Conservation (phyloP, 2,113 vertebrate genomes). For the Cyphomyrus plagiostoma region DNA sequence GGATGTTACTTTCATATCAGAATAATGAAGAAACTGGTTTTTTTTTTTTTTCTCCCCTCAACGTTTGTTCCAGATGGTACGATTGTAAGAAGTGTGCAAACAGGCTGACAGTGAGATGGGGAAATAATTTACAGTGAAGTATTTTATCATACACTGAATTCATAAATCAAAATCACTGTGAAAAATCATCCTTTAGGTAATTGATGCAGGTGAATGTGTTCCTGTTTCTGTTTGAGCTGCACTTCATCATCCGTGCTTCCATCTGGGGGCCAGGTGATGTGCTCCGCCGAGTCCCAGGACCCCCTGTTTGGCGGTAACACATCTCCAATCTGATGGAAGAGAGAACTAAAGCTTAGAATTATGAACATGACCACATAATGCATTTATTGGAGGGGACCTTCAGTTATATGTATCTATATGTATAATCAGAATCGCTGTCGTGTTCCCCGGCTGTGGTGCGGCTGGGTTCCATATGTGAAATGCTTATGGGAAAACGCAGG, state of each 20-base stretch:
- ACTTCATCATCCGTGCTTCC: background rate
- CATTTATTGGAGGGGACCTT: background rate
- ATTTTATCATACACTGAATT: background rate
- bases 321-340: background rate
- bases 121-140: background rate
- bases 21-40: background rate
- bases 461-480: background rate
- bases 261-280: background rate
- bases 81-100: background rate
- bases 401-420: background rate
- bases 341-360: background rate
- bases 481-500: background rate
- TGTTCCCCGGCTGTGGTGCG: background rate
- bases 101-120: background rate
- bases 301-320: background rate
- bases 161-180: constrained; percentile 5
- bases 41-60: background rate
- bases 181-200: background rate
- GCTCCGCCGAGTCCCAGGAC: background rate
- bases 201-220: background rate
- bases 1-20: background rate
- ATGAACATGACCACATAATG: background rate
- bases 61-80: background rate
- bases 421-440: background rate
- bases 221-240: background rate